Evolutionary conservation across 2,797 vertebrate genomes (phyloP).

Genomic region (Argya squamiceps): DNA sequence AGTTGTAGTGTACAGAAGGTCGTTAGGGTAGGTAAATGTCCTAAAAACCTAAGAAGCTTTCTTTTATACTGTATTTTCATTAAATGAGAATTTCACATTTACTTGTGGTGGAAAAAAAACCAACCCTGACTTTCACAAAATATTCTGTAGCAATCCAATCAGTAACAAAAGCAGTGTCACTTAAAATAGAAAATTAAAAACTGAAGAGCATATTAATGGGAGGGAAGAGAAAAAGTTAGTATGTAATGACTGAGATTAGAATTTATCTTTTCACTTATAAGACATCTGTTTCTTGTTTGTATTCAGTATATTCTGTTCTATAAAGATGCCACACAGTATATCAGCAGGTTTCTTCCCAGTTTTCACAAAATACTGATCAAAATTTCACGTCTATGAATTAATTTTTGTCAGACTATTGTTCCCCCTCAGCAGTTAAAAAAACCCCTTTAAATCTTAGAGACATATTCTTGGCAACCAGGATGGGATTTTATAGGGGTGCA

Average conservation of each 20-base stretch:
- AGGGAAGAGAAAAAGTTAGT: not conserved
- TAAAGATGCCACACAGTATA: not conserved
- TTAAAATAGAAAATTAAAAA: not conserved
- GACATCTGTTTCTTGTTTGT: constrained; percentile 20
- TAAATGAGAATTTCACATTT: not conserved
- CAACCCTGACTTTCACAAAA: not conserved
- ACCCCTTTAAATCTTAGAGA: not conserved
- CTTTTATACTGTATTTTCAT: not conserved
- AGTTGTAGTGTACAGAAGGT: not conserved
- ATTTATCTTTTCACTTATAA: constrained; percentile 9
- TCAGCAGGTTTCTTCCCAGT: not conserved
- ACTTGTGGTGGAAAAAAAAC: not conserved
- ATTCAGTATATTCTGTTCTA: not conserved
- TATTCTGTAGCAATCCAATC: not conserved
- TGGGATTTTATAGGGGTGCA: not conserved
- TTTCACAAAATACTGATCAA: not conserved
- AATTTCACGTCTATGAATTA: not conserved
- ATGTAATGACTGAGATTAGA: not conserved
- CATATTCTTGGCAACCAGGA: constrained; percentile 7
- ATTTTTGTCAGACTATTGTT: constrained; percentile 3
- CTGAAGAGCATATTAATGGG: not conserved
- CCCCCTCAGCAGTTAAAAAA: not conserved
- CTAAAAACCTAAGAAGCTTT: not conserved
- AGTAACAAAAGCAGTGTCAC: not conserved
- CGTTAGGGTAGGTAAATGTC: not conserved